Base-by-base conservation (phyloP, 2,888 invertebrate genomes). In the Schizaphis graminum region DNA sequence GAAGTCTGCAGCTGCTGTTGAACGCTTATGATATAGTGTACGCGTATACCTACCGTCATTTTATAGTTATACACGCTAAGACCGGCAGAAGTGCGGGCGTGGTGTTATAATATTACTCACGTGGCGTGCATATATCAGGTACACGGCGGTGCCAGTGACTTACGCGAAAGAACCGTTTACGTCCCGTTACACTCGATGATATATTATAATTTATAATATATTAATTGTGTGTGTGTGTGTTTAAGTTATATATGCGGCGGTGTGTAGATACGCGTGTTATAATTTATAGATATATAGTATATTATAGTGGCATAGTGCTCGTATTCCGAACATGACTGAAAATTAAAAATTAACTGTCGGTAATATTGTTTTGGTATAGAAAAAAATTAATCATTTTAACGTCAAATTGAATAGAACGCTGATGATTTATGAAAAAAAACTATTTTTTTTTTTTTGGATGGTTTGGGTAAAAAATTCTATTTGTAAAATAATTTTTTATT, bases 81-180 rank as follows among this genome's bases (percentile, higher is more conserved):
- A 77, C 77, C 77, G 77, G 7, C 77, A 77, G 77, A 77, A 77
- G 77, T 67, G 35, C 77, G 77, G 77, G 77, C 21, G 77, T 77
- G 77, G 77, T 77, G 77, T 77, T 77, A 41, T 77, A 24, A 77
- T 77, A 77, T 77, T 77, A 77, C 77, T 77, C 35, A 77, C 77
- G 35, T 35, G 35, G 35, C 21, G 13, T 77, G 7, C 21, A 7
- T 35, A 35, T 77, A 35, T 67, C 13, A 35, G 77, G 77, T 41
- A 77, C 21, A 21, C 35, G 21, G 21, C 35, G 21, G 8, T 77
- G 77, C 21, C 77, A 35, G 77, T 41, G 77, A 77, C 77, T 77
- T 77, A 21, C 77, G 21, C 35, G 24, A 77, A 77, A 77, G 35
- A 77, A 77, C 35, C 77, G 21, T 77, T 77, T 77, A 77, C 35